Percentiles rank a stretch among this genome's conserved stretches.
Conservation (phyloP, 2,888 invertebrate genomes). For the Synergus itoensis region DNA sequence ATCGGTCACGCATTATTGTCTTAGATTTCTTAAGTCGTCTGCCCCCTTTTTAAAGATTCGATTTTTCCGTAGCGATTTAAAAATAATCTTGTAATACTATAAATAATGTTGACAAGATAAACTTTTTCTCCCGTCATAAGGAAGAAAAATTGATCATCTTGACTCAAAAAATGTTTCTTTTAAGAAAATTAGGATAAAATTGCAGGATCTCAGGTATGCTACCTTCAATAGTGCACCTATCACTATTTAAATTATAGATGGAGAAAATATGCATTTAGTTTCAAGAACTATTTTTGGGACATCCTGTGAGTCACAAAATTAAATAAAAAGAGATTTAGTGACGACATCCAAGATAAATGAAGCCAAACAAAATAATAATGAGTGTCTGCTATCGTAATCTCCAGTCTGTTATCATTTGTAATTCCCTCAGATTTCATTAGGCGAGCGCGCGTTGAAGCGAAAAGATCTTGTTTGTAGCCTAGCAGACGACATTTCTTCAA, state of each 20-base stretch:
- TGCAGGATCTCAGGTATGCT: too few species aligned
- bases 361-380: slow-evolving; percentile 7
- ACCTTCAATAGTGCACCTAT: too few species aligned
- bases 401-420: not conserved
- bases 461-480: slow-evolving; percentile 8
- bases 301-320: not conserved
- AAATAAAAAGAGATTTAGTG: not conserved
- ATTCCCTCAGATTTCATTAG: slow-evolving; percentile 26
- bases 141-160: too few species aligned
- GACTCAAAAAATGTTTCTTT: too few species aligned
- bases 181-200: too few species aligned
- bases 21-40: slow-evolving; percentile 20
- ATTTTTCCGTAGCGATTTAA: not conserved
- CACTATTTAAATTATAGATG: too few species aligned
- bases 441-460: slow-evolving; percentile 30
- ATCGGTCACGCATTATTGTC: slow-evolving; percentile 1
- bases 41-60: not conserved
- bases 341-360: not conserved
- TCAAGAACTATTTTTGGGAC: too few species aligned
- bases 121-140: too few species aligned
- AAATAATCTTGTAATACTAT: not conserved
- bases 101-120: not conserved
- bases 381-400: not conserved
- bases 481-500: slow-evolving; percentile 54
- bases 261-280: too few species aligned